Conservation (phyloP, 2,797 vertebrate species). For the Labroides dimidiatus region DNA sequence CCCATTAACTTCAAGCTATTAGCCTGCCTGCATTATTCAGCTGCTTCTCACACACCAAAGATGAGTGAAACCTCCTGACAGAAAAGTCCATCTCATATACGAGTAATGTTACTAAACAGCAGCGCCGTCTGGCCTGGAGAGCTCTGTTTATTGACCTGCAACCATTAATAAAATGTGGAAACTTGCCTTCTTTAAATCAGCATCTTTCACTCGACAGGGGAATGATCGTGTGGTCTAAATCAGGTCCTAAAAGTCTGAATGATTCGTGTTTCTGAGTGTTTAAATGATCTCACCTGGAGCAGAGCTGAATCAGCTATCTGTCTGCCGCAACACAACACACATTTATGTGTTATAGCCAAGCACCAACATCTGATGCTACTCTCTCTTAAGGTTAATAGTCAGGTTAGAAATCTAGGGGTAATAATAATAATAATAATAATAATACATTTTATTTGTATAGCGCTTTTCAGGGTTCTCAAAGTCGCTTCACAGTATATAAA, state of each 20-base stretch:
- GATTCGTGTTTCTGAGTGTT: neutral
- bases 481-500: too few species aligned
- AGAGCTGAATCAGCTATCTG: too few species aligned
- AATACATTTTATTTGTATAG: too few species aligned
- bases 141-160: conserved; percentile 24
- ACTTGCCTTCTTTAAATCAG: conserved; percentile 14
- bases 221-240: neutral
- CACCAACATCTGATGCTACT: too few species aligned
- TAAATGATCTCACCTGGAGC: neutral
- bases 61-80: conserved; percentile 36
- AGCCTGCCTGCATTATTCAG: conserved; percentile 74
- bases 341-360: too few species aligned
- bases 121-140: neutral
- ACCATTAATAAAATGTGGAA: conserved; percentile 11
- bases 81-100: conserved; percentile 1
- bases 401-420: too few species aligned
- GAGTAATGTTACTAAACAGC: conserved; percentile 27
- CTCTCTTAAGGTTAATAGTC: too few species aligned
- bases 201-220: neutral
- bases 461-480: too few species aligned
- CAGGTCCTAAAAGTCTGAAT: neutral
- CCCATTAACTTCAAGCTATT: conserved; percentile 63
- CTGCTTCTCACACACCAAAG: conserved; percentile 42
- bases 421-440: too few species aligned
- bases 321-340: too few species aligned